Conservation (phyloP, 2,113 vertebrate species). For the Corythaeola cristata region DNA sequence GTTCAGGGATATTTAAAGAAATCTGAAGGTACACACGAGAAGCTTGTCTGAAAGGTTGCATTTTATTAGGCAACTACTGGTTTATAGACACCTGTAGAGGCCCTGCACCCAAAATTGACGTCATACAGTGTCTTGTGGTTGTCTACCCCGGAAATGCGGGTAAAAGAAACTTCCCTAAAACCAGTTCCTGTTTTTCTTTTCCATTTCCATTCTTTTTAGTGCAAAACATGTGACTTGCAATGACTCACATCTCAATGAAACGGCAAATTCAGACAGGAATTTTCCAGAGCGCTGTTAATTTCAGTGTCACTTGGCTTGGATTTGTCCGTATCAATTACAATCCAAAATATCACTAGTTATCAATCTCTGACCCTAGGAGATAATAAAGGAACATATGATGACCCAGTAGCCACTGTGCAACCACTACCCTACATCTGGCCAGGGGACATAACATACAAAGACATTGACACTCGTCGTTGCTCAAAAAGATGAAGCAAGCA, state of each 20-base stretch:
- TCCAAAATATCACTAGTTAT: background rate
- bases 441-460: background rate
- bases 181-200: conserved; percentile 49
- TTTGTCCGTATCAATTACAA: background rate
- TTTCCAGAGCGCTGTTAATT: background rate
- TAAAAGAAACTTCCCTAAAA: conserved; percentile 34
- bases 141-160: conserved; percentile 34
- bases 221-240: background rate
- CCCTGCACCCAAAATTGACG: background rate
- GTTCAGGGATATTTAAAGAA: background rate
- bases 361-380: background rate
- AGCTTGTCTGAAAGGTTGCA: background rate
- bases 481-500: background rate
- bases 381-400: background rate
- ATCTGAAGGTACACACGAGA: background rate
- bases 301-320: background rate
- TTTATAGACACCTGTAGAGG: conserved; percentile 11
- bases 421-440: background rate
- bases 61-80: background rate
- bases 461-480: background rate
- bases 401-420: background rate
- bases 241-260: conserved; percentile 24
- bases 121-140: conserved; percentile 34
- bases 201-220: conserved; percentile 12
- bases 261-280: background rate